phyloP scores from a whole-genome alignment of 1,140 invertebrate genomes.

The Rhopalosiphum padi region DNA sequence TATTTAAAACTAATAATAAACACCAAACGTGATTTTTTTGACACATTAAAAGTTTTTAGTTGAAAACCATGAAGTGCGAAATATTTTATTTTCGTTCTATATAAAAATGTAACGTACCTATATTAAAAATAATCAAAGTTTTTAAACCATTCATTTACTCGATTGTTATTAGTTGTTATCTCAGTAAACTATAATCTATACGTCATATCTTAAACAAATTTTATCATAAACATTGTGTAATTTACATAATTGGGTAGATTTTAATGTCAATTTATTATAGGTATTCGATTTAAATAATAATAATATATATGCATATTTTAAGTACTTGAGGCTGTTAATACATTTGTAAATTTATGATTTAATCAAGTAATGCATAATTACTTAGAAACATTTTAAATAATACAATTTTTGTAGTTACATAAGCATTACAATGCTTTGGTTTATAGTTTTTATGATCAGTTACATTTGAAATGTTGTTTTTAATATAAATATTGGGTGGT shows the following conservation, averaged over 20 bases:
- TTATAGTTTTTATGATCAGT: no score
- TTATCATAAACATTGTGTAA: not conserved
- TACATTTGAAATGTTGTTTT: no score
- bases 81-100: not conserved
- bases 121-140: not conserved
- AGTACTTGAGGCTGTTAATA: not conserved
- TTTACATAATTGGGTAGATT: not conserved
- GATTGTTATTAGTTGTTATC: not conserved
- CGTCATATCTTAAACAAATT: not conserved
- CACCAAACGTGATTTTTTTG: not conserved
- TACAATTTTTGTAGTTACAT: not conserved
- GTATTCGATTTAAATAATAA: not conserved
- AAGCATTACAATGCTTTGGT: no score
- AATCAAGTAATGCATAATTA: not conserved
- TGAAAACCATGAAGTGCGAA: not conserved
- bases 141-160: not conserved
- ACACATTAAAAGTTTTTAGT: not conserved
- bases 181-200: not conserved
- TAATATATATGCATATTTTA: not conserved
- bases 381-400: not conserved
- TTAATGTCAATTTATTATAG: not conserved
- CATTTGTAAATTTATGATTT: not conserved
- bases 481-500: no score
- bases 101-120: not conserved
- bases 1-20: conserved; percentile 3